Evolutionary conservation across 2,797 vertebrate species (phyloP), one percentile per base, ranked within the genome.

Genomic region (Labeo calbasu): DNA sequence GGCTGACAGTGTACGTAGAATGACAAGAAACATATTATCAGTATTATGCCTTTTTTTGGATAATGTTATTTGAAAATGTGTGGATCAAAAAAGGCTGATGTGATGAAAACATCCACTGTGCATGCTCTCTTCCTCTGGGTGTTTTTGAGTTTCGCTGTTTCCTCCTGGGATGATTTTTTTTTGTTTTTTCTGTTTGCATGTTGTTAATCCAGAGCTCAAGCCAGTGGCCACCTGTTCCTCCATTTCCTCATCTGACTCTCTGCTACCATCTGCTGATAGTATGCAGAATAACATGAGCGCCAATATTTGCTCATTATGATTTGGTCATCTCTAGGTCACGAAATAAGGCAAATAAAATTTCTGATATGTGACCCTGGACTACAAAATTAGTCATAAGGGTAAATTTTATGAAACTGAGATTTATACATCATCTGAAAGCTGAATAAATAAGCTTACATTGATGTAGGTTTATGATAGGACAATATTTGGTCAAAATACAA

Each of bases 151-250:
- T 51, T 40, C 7, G 21, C 5, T 36, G 46, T 51, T 21, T 50
- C 25, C 48, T 79, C 48, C 25, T 10, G 48, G 78, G 48, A 82
- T 32, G 43, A 66, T 4, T 48, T 17, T 57, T 11, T 59, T 28
- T 79, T 32, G 57, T 43, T 17, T 50, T 57, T 65, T n/a, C 32
- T 57, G 21, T 57, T 36, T 51, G 48, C 63, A 68, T 77, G 84
- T 87, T 71, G 79, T 89, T 93, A 91, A 93, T 92, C 91, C 79
- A 28, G 53, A 81, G 65, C 57, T 82, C 69, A 73, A 90, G 68
- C 85, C 86, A 84, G 77, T 85, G 87, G 84, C 91, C 93, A 92
- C 91, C 91, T 92, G 92, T 90, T 92, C 88, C 85, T 76, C 55
- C 9, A 78, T 89, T 89, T 88, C 36, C 65, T n/a, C 36, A 77